Evolutionary conservation across 2,113 vertebrate species (phyloP).

Genomic region (Chaenocephalus aceratus): DNA sequence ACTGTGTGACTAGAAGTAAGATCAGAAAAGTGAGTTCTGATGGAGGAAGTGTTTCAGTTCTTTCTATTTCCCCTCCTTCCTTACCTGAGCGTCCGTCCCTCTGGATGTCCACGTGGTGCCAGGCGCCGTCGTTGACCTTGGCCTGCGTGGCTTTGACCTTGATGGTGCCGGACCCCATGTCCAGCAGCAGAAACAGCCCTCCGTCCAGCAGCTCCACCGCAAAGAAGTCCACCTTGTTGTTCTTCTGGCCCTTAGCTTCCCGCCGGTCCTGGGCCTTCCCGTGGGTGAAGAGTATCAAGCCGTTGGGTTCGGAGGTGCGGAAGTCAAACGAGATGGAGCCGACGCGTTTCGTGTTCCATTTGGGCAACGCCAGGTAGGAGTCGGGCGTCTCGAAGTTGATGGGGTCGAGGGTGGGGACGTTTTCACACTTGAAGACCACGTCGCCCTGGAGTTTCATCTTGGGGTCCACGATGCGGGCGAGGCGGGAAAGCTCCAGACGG

Average conservation of each 20-base stretch:
- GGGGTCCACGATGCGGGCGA: constrained; percentile 95
- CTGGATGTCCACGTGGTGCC: constrained; percentile 99
- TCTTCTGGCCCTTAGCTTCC: constrained; percentile 91
- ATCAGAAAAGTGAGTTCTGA: not conserved
- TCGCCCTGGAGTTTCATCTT: constrained; percentile 99
- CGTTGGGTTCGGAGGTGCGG: constrained; percentile 95
- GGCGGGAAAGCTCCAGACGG: constrained; percentile 94
- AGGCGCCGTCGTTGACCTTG: constrained; percentile 95
- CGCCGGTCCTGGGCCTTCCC: constrained; percentile 94
- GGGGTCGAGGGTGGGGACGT: constrained; percentile 95
- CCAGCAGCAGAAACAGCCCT: constrained; percentile 93
- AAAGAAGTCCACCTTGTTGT: constrained; percentile 98
- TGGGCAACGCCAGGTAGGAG: constrained; percentile 94
- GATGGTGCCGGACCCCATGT: constrained; percentile 98
- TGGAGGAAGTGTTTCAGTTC: not conserved
- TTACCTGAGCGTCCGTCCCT: constrained; percentile 96
- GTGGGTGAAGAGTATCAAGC: constrained; percentile 96
- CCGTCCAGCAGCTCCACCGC: constrained; percentile 96
- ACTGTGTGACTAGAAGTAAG: not conserved
- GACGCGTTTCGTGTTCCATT: constrained; percentile 98
- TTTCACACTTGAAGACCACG: constrained; percentile 95
- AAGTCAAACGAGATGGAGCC: constrained; percentile 99
- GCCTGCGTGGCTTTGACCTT: constrained; percentile 97
- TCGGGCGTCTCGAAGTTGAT: constrained; percentile 97
- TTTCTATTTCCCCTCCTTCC: not conserved